phyloP scores from a whole-genome alignment of 2,113 vertebrate species.

The Phoenicopterus ruber region DNA sequence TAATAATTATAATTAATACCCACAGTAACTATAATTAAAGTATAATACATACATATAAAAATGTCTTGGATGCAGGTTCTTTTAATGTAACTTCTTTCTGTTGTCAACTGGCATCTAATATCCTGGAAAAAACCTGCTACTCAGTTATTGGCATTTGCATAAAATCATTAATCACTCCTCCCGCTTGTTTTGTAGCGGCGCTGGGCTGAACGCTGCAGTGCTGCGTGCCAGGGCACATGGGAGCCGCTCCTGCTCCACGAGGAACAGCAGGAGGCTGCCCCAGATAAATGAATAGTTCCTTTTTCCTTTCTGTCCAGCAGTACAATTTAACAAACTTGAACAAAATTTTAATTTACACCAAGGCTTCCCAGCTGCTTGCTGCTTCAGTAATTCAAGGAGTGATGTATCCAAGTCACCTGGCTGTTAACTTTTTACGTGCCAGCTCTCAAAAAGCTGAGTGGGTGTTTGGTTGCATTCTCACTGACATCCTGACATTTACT shows the following conservation, averaged over 20 bases:
- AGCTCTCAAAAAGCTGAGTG: not conserved
- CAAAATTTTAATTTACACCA: not conserved
- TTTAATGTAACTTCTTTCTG: not conserved
- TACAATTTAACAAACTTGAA: not conserved
- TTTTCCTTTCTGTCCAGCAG: not conserved
- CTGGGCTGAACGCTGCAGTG: not conserved
- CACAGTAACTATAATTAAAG: not conserved
- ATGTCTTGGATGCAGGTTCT: not conserved
- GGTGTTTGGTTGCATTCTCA: not conserved
- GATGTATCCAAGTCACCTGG: rapidly evolving
- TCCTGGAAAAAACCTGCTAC: not conserved
- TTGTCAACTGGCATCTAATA: not conserved
- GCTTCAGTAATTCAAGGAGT: not conserved
- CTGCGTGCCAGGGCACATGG: not conserved
- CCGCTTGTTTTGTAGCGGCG: rapidly evolving
- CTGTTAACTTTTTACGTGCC: not conserved
- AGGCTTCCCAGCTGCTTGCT: not conserved
- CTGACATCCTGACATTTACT: not conserved
- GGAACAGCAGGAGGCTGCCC: not conserved
- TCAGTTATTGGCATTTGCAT: not conserved
- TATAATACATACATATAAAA: not conserved
- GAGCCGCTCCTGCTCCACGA: not conserved
- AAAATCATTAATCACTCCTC: not conserved
- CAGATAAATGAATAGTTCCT: constrained; percentile 2
- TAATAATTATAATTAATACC: not conserved